Evolutionary conservation across 2,888 invertebrate genomes (phyloP).

Genomic region (Temnothorax ravouxi): DNA sequence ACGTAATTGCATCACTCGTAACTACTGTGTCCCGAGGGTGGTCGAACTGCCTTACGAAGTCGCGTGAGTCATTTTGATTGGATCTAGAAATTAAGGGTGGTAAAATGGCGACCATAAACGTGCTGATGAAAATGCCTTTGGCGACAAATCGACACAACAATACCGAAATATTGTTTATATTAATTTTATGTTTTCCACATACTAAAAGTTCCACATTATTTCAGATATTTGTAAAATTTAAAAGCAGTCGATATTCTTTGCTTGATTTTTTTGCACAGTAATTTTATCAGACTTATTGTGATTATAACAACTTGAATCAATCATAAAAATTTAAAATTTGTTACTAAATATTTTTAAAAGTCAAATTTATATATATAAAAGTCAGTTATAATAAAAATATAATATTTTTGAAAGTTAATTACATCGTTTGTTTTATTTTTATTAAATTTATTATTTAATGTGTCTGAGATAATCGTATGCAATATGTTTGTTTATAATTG

Average conservation of each 20-base stretch:
- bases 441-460: background rate
- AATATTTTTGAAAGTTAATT: background rate
- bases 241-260: background rate
- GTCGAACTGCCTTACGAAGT: slow-evolving; percentile 76
- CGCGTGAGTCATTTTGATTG: slow-evolving; percentile 85
- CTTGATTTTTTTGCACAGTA: background rate
- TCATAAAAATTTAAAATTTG: background rate
- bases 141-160: slow-evolving; percentile 62
- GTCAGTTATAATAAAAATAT: background rate
- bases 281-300: background rate
- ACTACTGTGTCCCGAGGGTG: slow-evolving; percentile 78
- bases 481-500: background rate
- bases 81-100: slow-evolving; percentile 82
- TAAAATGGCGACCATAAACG: slow-evolving; percentile 79
- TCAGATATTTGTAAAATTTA: slow-evolving; percentile 11
- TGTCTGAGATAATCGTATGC: background rate
- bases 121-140: slow-evolving; percentile 70
- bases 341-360: background rate
- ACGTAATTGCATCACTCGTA: slow-evolving; percentile 85
- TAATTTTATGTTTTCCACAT: slow-evolving; percentile 17
- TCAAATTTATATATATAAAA: background rate
- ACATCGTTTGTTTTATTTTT: background rate
- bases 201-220: background rate
- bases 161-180: slow-evolving; percentile 57
- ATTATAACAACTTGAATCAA: background rate